These are phyloP conservation scores for Loris lydekkerianus DNA, from an alignment of 2,797 vertebrate species.

Conservation along the genomic window DNA sequence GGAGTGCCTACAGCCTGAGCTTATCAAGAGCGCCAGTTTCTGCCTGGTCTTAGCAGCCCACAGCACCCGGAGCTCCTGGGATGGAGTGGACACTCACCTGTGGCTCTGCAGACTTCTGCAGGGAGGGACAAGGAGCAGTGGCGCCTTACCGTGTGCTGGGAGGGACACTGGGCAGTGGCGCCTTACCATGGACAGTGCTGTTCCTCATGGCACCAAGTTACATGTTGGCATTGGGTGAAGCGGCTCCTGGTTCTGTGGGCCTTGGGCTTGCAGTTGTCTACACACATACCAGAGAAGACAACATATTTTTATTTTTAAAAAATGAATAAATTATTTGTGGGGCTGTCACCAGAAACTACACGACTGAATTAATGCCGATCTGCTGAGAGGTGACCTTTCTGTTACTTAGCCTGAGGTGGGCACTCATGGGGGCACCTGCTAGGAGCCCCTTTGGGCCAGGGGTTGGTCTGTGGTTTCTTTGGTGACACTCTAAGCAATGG, in stretches of 20 bases:
- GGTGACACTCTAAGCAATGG: not conserved
- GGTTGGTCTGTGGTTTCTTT: fast-evolving
- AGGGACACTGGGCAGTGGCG: fast-evolving
- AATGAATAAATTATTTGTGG: conserved; percentile 32
- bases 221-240: not conserved
- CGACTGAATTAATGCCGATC: not conserved
- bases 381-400: fast-evolving
- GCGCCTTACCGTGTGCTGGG: fast-evolving
- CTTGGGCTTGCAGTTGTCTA: not conserved
- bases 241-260: conserved; percentile 35
- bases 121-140: fast-evolving
- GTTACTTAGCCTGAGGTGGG: fast-evolving
- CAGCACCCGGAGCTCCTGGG: fast-evolving
- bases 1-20: not conserved
- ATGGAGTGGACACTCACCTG: fast-evolving
- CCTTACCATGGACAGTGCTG: fast-evolving
- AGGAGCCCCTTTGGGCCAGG: fast-evolving
- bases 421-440: fast-evolving
- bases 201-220: not conserved
- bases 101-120: fast-evolving
- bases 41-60: fast-evolving
- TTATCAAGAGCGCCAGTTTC: fast-evolving
- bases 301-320: conserved; percentile 63
- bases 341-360: not conserved
- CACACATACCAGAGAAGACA: not conserved